Percentiles rank a stretch among this genome's conserved stretches.
phyloP scores from a whole-genome alignment of 23 tunicate genomes.

The Diplosoma virens region DNA sequence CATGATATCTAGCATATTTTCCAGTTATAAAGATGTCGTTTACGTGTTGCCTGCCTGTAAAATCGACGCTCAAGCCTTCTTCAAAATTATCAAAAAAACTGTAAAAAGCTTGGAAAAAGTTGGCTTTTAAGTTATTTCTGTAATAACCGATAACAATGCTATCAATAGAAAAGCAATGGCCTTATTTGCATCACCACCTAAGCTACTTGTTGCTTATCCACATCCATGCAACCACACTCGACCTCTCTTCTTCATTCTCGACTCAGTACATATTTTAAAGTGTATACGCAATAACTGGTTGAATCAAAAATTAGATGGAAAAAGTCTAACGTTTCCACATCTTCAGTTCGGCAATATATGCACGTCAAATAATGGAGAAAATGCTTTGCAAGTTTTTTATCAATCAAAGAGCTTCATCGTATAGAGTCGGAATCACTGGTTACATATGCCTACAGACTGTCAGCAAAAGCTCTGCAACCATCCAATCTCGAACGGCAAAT shows the following conservation, averaged over 20 bases:
- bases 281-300: constrained; percentile 3
- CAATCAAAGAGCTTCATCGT: background rate
- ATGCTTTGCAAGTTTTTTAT: background rate
- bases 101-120: background rate
- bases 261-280: constrained; percentile 1
- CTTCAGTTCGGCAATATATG: background rate
- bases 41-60: background rate
- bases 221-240: constrained; percentile 2
- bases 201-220: constrained; percentile 4
- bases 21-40: background rate
- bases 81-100: background rate
- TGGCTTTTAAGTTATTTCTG: constrained; percentile 2
- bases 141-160: constrained; percentile 4
- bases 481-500: constrained; percentile 10
- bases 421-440: background rate
- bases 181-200: constrained; percentile 5
- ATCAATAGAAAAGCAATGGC: constrained; percentile 4
- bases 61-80: background rate
- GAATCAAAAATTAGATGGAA: constrained; percentile 3
- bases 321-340: background rate
- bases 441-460: constrained; percentile 4
- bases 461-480: constrained; percentile 5
- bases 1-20: background rate
- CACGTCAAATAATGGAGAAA: background rate
- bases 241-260: background rate